phyloP scores from a whole-genome alignment of 1,140 invertebrate genomes.

The Calliphora vicina region DNA sequence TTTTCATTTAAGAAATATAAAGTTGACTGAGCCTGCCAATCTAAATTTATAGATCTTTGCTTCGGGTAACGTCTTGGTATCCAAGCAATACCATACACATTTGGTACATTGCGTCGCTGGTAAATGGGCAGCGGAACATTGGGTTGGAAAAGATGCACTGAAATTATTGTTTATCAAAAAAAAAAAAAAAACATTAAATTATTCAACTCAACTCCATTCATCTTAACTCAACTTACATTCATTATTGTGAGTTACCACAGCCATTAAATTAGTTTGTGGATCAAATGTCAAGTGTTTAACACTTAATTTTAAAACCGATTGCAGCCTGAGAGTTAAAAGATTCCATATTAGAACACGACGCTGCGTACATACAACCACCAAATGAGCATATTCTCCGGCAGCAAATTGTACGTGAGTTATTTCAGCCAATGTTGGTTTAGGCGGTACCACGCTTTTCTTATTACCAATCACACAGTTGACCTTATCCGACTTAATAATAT shows the following conservation, averaged over 20 bases:
- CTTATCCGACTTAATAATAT: background rate
- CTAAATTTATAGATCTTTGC: conserved; percentile 59
- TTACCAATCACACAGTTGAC: too few relatives aligned
- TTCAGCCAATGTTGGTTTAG: conserved; percentile 50
- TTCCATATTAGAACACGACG: conserved; percentile 75
- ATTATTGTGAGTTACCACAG: conserved; percentile 71
- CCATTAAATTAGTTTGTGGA: conserved; percentile 71
- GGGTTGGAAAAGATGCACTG: conserved; percentile 72
- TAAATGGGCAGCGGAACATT: conserved; percentile 67
- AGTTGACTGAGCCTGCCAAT: conserved; percentile 69
- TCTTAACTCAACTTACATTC: conserved; percentile 64
- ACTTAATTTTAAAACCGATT: conserved; percentile 55
- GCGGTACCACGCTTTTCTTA: background rate
- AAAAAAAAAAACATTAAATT: background rate
- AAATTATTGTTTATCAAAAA: conserved; percentile 29
- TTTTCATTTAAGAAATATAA: conserved; percentile 69
- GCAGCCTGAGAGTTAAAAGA: conserved; percentile 71
- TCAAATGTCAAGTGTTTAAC: conserved; percentile 72
- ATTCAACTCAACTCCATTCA: background rate
- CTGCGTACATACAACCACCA: conserved; percentile 68
- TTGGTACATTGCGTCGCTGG: conserved; percentile 63
- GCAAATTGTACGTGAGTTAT: conserved; percentile 70
- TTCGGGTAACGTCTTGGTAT: conserved; percentile 64
- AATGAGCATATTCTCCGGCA: conserved; percentile 69
- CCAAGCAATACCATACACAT: conserved; percentile 66